Evolutionary conservation across 2,888 invertebrate species (phyloP).

Genomic region (Agrenia bidenticulata): DNA sequence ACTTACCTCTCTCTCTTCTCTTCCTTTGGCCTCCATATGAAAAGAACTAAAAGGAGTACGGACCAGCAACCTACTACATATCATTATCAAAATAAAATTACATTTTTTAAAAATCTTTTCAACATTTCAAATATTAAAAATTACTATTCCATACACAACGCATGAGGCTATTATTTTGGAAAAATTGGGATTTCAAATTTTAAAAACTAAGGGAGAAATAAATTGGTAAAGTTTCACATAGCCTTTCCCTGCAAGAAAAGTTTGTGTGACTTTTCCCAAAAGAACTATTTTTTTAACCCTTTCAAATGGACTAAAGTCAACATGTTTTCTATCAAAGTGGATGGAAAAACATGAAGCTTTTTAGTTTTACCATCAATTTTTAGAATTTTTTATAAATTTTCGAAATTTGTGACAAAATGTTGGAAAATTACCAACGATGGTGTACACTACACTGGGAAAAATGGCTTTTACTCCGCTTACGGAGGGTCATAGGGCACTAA

Average conservation of each 20-base stretch:
- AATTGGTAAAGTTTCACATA: slow-evolving; percentile 28
- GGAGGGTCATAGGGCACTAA: too few relatives aligned
- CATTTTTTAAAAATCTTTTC: not conserved
- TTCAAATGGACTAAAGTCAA: not conserved
- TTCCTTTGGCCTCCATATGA: too few relatives aligned
- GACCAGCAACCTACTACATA: too few relatives aligned
- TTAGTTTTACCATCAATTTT: not conserved
- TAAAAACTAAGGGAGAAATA: not conserved
- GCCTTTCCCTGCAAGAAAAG: slow-evolving; percentile 25
- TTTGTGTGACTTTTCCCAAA: slow-evolving; percentile 36
- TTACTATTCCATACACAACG: not conserved
- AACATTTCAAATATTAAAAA: not conserved
- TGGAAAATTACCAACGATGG: slow-evolving; percentile 6
- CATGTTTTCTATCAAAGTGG: slow-evolving; percentile 7
- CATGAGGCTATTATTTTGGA: not conserved
- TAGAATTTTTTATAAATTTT: not conserved
- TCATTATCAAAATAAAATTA: too few relatives aligned
- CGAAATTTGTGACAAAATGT: slow-evolving; percentile 17
- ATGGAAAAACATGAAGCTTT: slow-evolving; percentile 20
- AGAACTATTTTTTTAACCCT: slow-evolving; percentile 24
- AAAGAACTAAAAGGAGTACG: too few relatives aligned
- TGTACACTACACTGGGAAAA: too few relatives aligned
- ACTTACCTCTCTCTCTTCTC: too few relatives aligned
- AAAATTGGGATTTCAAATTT: not conserved
- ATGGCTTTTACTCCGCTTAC: too few relatives aligned